Evolutionary conservation across 1,140 invertebrate genomes (phyloP).

Genomic region (Elymnias hypermnestra): DNA sequence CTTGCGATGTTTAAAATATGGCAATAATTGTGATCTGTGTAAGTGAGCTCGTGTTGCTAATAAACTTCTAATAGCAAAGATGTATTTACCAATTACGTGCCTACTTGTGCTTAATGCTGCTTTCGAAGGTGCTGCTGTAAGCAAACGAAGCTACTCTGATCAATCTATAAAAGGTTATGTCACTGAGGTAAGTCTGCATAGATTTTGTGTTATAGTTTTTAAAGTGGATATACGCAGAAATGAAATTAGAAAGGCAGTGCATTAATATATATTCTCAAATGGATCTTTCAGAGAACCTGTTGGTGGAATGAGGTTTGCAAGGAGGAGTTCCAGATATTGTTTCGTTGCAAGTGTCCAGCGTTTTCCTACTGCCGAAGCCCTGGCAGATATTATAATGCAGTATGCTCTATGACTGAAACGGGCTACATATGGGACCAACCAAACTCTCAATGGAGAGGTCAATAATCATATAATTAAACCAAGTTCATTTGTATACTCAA

Average conservation of each 20-base stretch:
- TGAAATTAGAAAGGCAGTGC: too few relatives aligned
- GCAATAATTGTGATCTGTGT: constrained; percentile 28
- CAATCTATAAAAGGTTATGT: constrained; percentile 87
- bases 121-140: constrained; percentile 54
- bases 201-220: too few relatives aligned
- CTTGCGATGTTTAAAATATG: constrained; percentile 23
- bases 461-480: constrained; percentile 27
- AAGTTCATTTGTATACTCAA: constrained; percentile 9
- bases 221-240: too few relatives aligned
- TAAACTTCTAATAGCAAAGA: constrained; percentile 50
- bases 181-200: constrained; percentile 87
- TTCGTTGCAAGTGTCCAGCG: constrained; percentile 89
- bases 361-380: constrained; percentile 92
- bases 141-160: constrained; percentile 84
- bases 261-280: too few relatives aligned
- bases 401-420: constrained; percentile 91
- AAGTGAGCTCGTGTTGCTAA: constrained; percentile 14
- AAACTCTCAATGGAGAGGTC: constrained; percentile 77
- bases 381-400: constrained; percentile 92
- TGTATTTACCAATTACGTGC: constrained; percentile 41
- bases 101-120: constrained; percentile 47
- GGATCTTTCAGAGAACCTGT: constrained; percentile 85
- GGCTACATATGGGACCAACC: constrained; percentile 93
- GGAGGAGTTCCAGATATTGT: constrained; percentile 91
- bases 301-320: constrained; percentile 97